These are phyloP conservation scores for Cantharis flavilabris DNA, from an alignment of 2,888 invertebrate species.

Conservation along the genomic window DNA sequence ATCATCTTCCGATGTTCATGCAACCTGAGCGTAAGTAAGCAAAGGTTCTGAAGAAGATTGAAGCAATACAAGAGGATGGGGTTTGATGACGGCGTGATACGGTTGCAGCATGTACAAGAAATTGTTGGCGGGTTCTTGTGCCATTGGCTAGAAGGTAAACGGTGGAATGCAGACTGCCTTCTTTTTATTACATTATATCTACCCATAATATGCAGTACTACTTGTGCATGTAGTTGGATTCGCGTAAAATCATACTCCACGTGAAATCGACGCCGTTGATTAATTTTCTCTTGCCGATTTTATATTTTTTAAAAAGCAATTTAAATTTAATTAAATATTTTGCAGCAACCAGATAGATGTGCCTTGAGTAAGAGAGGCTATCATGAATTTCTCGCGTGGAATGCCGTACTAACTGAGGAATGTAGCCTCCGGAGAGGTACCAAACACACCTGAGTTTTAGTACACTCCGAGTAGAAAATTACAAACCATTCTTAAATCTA, in stretches of 20 bases:
- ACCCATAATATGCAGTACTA: slow-evolving; percentile 24
- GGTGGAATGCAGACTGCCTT: slow-evolving; percentile 28
- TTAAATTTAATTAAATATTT: slow-evolving; percentile 24
- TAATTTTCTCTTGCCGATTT: neutral
- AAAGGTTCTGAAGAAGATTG: neutral
- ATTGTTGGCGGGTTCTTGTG: slow-evolving; percentile 30
- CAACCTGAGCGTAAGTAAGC: neutral
- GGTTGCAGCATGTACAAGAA: slow-evolving; percentile 16
- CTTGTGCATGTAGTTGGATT: slow-evolving; percentile 15
- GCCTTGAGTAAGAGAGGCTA: slow-evolving; percentile 22
- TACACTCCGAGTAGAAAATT: slow-evolving; percentile 45
- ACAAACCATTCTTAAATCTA: neutral
- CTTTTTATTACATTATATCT: slow-evolving; percentile 18
- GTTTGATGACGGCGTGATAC: slow-evolving; percentile 18
- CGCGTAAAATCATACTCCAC: slow-evolving; percentile 10
- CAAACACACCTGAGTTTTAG: slow-evolving; percentile 56
- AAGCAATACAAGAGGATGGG: neutral
- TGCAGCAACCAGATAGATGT: slow-evolving; percentile 13
- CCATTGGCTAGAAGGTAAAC: slow-evolving; percentile 24
- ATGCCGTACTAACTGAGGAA: slow-evolving; percentile 54
- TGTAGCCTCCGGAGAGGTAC: slow-evolving; percentile 55
- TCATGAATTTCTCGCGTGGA: slow-evolving; percentile 53
- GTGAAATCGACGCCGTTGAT: slow-evolving; percentile 12
- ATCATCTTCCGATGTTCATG: neutral
- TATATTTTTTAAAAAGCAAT: slow-evolving; percentile 10